Percentiles rank a stretch among this genome's conserved stretches.
Conservation (phyloP, 2,888 invertebrate genomes). For the Biston betularia region DNA sequence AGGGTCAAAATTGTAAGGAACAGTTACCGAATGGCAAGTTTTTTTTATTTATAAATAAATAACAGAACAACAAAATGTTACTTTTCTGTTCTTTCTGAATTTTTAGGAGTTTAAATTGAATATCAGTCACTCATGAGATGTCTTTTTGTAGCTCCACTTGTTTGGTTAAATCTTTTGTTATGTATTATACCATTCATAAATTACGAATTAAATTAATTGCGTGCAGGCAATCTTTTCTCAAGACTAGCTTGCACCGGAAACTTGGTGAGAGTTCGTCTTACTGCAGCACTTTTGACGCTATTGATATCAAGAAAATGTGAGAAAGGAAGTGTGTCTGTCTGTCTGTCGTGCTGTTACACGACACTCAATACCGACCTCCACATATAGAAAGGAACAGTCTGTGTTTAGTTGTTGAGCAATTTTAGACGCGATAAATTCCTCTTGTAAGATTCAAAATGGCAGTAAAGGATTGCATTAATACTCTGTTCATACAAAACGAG, state of each 20-base stretch:
- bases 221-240: conserved; percentile 65
- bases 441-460: conserved; percentile 80
- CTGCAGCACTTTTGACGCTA: conserved; percentile 73
- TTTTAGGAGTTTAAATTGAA: not conserved
- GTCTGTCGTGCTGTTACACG: conserved; percentile 72
- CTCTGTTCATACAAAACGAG: conserved; percentile 74
- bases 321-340: conserved; percentile 83
- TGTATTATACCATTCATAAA: conserved; percentile 33
- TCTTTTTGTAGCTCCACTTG: conserved; percentile 2
- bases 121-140: conserved; percentile 48
- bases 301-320: conserved; percentile 84
- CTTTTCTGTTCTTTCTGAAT: not conserved
- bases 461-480: conserved; percentile 73
- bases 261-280: conserved; percentile 73
- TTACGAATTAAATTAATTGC: conserved; percentile 56
- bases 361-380: conserved; percentile 72
- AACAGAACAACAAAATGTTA: not conserved
- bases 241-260: conserved; percentile 70
- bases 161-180: conserved; percentile 31
- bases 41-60: not conserved
- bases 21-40: not conserved
- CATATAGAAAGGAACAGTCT: conserved; percentile 72
- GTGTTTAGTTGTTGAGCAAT: conserved; percentile 60
- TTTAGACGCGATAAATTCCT: conserved; percentile 68
- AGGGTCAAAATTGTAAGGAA: not conserved